Evolutionary conservation across 2,797 vertebrate genomes (phyloP), one percentile per base, ranked within the genome.

Genomic region (Rhynchonycteris naso): DNA sequence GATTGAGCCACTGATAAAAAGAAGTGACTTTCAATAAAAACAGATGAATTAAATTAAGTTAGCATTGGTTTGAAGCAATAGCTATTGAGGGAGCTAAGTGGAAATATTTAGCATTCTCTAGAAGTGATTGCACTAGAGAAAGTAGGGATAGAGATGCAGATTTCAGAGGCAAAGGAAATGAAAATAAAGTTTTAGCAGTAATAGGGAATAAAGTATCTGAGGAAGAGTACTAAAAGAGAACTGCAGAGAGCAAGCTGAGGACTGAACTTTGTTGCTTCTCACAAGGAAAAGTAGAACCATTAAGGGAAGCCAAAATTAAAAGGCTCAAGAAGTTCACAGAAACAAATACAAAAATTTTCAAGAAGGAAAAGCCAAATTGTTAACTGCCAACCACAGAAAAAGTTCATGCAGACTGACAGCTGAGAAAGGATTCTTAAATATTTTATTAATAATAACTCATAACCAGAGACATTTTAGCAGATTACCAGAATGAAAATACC

Each of bases 401-500:
- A 24, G 9, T 47, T 4, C 10, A 61, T 54, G 54, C 13, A 76
- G 21, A 65, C 6, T 71, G 47, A 68, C 1, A 24, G 71, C 6
- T 84, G 11, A 83, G 50, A 80, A 54, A 56, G 5, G 18, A 5
- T n/a, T 5, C 35, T 90, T 86, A 33, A 63, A n/a, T 66, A 63
- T 47, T 35, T 35, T 83, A 33, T 28, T 80, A 82, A 2, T 54
- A 75, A 76, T 35, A 88, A 66, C 28, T 65, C 54, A 1, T 58
- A 43, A n/a, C 14, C 24, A 74, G 1, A 72, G 35, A 91, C 35
- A 0, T 89, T 35, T 69, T 50, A 26, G 43, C 56, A 69, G n/a
- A n/a, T 81, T 30, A 79, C 75, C 54, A 83, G 30, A 69, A 91
- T 87, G 47, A 94, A 93, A 90, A 84, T 43, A 63, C 1, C 4